phyloP scores from a whole-genome alignment of 2,113 vertebrate species.

The Crotalus viridis region DNA sequence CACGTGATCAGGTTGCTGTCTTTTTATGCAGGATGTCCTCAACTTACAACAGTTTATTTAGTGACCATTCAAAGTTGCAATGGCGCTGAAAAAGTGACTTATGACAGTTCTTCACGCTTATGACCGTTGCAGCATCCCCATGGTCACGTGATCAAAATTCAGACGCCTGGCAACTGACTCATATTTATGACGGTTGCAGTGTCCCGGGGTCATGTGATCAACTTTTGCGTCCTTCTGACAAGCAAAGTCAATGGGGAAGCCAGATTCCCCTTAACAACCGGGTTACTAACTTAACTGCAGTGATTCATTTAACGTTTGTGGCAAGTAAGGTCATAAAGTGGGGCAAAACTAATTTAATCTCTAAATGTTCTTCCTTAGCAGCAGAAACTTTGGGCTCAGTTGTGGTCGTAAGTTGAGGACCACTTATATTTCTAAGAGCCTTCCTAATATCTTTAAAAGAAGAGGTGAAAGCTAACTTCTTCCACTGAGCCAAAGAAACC shows the following conservation, averaged over 20 bases:
- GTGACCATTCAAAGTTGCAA: too few species aligned
- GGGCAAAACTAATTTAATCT: background rate
- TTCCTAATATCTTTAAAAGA: background rate
- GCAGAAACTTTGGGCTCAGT: background rate
- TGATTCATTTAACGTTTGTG: background rate
- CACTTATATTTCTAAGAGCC: background rate
- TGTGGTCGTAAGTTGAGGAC: background rate
- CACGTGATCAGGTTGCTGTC: background rate
- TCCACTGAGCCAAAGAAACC: background rate
- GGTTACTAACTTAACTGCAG: background rate
- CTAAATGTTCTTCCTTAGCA: background rate
- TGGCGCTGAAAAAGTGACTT: too few species aligned
- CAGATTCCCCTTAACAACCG: background rate
- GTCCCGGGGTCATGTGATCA: too few species aligned
- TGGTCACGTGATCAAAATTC: too few species aligned
- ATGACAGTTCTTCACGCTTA: too few species aligned
- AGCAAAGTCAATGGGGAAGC: background rate
- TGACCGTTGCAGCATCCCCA: too few species aligned
- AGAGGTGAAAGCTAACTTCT: background rate
- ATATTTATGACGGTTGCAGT: too few species aligned
- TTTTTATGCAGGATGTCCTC: background rate
- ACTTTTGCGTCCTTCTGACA: background rate
- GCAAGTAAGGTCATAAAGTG: background rate
- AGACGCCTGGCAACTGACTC: too few species aligned
- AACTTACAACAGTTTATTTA: too few species aligned